Base-by-base conservation (phyloP, 2,797 vertebrate species). In the Pogoniulus pusillus region DNA sequence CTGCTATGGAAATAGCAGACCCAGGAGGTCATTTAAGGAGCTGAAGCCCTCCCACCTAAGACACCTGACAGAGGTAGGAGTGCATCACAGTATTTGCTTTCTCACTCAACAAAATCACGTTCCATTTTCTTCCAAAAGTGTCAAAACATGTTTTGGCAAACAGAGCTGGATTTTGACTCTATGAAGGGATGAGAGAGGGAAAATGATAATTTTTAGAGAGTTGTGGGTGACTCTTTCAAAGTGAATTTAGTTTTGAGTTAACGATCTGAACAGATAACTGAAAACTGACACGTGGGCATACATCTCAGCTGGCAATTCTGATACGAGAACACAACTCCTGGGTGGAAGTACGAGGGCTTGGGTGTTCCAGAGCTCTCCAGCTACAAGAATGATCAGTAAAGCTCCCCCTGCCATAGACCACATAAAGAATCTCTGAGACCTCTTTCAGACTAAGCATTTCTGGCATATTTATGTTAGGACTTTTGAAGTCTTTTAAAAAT, bases 1-100 rank as follows among this genome's bases (percentile, higher is more conserved):
- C 93, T 84, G 90, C 96, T 95, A 94, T 91, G 73, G 70, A 92
- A 96, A 95, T 94, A 72, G 19, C 1, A 71, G 18, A 70, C 84
- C 65, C 76, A 10, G 27, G 77, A 88, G 78, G 65, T 45, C 16
- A 16, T 91, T 91, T 51, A 60, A 57, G 75, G 80, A 71, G 81
- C 60, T 95, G 69, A 96, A 96, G 51, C 37, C 80, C 60, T 94
- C 60, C 58, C 72, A 91, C 91, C 66, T 94, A 84, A 95, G 88
- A 81, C 91, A 87, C 64, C 79, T 27, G 32, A 57, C 79, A 35
- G 47, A 91, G 65, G 75, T n/a, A 37, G 82, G 68, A 89, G 34
- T 59, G 20, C 82, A 55, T 81, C 90, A 76, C 88, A 90, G 79
- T 93, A 92, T 66, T 78, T 95, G 85, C 30, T 53, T 68, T 91